Evolutionary conservation across 2,113 vertebrate species (phyloP), one percentile per base, ranked within the genome.

Genomic region (Thalassoma bifasciatum): DNA sequence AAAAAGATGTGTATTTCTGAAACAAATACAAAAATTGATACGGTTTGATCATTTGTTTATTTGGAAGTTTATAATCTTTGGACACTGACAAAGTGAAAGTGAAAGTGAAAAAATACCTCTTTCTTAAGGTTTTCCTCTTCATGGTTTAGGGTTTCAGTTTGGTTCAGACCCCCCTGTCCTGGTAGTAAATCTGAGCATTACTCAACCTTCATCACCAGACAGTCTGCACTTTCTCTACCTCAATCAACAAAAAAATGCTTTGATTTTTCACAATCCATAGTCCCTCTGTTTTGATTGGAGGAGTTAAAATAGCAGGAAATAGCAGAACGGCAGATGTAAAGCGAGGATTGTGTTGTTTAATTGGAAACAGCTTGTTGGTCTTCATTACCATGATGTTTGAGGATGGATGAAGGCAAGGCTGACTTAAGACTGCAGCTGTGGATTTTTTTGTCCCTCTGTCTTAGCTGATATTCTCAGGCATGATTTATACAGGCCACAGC

Each of bases 401-500:
- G 80, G 73, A 83, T 14, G 79, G 71, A 83, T 80, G 81, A 83
- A 86, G 88, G 82, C 66, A 74, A 68, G 57, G 44, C 83, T 68
- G 78, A 81, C 70, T 82, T 53, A 78, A 72, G 62, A 36, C 60
- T 54, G 53, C 91, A 92, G 88, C 89, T 92, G 91, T 79, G 68
- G 85, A 72, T 84, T 78, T 85, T 86, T 92, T 72, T 60, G 57
- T 74, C 67, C 51, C 61, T 69, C 23, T 1, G 61, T 38, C 47
- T 82, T 81, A 82, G 66, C 86, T 70, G 80, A 84, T 86, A 83
- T 67, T 79, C 83, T 82, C 71, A 42, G 47, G 72, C 73, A 81
- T 79, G 88, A 91, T 86, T 90, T 85, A 87, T 83, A 80, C n/a
- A 88, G 81, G 70, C 66, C 54, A 50, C 91, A 91, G 89, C 89